phyloP scores from a whole-genome alignment of 2,888 invertebrate species.

The Callimorpha dominula region DNA sequence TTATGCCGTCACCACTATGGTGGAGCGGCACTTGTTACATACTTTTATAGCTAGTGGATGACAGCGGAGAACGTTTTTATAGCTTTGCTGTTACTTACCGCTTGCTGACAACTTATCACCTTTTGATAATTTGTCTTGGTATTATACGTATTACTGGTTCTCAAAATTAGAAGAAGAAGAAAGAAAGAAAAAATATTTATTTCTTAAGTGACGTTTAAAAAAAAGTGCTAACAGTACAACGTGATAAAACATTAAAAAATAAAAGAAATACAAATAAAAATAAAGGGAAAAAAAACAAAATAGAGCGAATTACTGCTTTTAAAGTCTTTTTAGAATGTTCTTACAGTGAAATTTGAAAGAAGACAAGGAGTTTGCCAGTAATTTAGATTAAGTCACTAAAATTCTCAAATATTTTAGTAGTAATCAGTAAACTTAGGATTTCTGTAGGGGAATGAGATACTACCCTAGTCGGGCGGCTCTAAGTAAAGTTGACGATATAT shows the following conservation, averaged over 20 bases:
- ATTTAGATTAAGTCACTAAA: not conserved
- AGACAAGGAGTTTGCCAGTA: not conserved
- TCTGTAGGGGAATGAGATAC: no score
- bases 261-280: no score
- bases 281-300: no score
- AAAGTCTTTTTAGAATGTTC: not conserved
- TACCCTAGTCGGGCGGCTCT: no score
- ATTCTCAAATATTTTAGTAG: not conserved
- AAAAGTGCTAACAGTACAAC: no score
- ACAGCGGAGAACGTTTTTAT: slow-evolving; percentile 42
- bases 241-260: no score
- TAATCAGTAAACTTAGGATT: not conserved
- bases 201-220: no score
- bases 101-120: slow-evolving; percentile 57
- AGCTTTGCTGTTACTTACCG: slow-evolving; percentile 42
- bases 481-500: no score
- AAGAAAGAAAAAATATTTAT: no score
- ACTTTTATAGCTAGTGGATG: slow-evolving; percentile 35
- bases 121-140: slow-evolving; percentile 31
- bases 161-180: no score
- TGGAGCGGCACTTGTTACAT: slow-evolving; percentile 24
- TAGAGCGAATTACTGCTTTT: not conserved
- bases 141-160: slow-evolving; percentile 37
- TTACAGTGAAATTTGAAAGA: not conserved
- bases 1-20: slow-evolving; percentile 21